Conservation (phyloP, 2,888 invertebrate genomes). For the Acrobasis repandana region DNA sequence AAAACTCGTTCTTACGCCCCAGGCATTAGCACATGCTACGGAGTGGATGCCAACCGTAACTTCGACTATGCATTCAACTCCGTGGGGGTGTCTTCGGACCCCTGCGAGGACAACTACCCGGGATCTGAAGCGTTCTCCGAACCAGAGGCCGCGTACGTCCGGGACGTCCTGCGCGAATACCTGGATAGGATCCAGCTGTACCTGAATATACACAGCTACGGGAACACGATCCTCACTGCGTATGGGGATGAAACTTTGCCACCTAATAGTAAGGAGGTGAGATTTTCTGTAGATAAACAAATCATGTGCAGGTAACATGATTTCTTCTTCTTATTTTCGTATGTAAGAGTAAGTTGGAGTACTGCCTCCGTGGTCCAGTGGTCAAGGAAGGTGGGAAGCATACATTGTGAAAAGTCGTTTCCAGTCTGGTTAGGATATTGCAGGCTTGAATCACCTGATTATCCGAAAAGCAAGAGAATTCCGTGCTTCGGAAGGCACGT, state of each 20-base stretch:
- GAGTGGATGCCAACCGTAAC: slow-evolving; percentile 57
- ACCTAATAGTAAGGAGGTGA: slow-evolving; percentile 32
- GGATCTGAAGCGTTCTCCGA: slow-evolving; percentile 85
- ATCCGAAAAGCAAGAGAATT: too few relatives aligned
- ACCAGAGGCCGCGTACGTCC: slow-evolving; percentile 81
- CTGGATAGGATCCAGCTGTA: slow-evolving; percentile 43
- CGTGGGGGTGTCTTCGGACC: slow-evolving; percentile 48
- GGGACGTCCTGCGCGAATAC: slow-evolving; percentile 74
- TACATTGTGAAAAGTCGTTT: too few relatives aligned
- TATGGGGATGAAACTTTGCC: slow-evolving; percentile 73
- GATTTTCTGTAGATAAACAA: background rate
- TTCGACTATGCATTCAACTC: slow-evolving; percentile 51
- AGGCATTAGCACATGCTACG: slow-evolving; percentile 42
- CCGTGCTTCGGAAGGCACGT: too few relatives aligned
- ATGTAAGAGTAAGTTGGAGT: too few relatives aligned
- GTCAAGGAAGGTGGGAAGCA: too few relatives aligned
- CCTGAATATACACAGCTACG: slow-evolving; percentile 88
- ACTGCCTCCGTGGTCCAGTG: too few relatives aligned
- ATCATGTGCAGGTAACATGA: too few relatives aligned
- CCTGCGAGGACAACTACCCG: slow-evolving; percentile 83
- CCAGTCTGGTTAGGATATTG: too few relatives aligned
- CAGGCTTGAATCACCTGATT: too few relatives aligned
- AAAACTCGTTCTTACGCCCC: slow-evolving; percentile 48
- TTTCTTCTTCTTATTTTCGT: too few relatives aligned
- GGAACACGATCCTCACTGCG: slow-evolving; percentile 84